Evolutionary conservation across 2,113 vertebrate species (phyloP).

Genomic region (Alethe castanea): DNA sequence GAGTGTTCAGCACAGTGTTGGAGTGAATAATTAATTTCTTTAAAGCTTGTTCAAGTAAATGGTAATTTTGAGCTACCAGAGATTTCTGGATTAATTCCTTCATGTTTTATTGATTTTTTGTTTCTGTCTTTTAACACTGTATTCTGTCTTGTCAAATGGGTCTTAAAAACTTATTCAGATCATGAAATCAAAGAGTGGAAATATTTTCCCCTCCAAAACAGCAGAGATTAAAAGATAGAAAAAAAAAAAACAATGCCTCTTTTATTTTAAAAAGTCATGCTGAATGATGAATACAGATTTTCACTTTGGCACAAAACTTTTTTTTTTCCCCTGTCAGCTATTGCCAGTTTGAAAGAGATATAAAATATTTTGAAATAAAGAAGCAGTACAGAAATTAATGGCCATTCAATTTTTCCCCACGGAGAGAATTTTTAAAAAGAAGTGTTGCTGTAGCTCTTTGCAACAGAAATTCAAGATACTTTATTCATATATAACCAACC

Average conservation of each 20-base stretch:
- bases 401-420: not conserved
- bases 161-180: constrained; percentile 23
- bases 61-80: not conserved
- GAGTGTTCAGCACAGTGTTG: not conserved
- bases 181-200: constrained; percentile 37
- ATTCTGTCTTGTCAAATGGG: not conserved
- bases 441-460: not conserved
- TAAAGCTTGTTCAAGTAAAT: not conserved
- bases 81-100: not conserved
- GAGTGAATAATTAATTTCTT: not conserved
- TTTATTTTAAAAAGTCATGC: constrained; percentile 9
- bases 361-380: not conserved
- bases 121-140: not conserved
- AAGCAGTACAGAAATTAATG: not conserved
- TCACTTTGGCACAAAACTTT: not conserved
- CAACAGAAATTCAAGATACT: not conserved
- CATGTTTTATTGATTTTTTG: not conserved
- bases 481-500: not conserved
- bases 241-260: not conserved
- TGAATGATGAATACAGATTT: constrained; percentile 5
- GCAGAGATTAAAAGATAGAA: not conserved
- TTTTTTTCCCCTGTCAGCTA: not conserved
- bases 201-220: constrained; percentile 27
- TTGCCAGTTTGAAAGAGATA: not conserved
- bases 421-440: not conserved